Percentiles rank a stretch among this genome's conserved stretches.
phyloP scores from a whole-genome alignment of 2,888 invertebrate species.

The Cephus nigrinus region DNA sequence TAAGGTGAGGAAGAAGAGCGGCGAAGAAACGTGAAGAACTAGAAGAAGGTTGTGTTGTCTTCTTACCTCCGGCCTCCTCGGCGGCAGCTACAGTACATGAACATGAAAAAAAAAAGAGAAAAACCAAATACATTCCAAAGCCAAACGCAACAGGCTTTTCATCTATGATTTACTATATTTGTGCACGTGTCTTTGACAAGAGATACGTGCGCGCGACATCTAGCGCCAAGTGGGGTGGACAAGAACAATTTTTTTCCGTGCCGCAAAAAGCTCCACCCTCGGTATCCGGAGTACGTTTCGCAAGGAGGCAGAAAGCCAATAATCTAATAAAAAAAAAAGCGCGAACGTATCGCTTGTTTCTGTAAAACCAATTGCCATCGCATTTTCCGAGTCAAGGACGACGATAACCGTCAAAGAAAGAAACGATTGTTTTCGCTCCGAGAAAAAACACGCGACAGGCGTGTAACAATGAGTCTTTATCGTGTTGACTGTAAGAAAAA shows the following conservation, averaged over 20 bases:
- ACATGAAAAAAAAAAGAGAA: conserved; percentile 72
- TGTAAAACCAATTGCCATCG: conserved; percentile 12
- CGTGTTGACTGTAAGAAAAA: not conserved
- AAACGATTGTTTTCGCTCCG: not conserved
- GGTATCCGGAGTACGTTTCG: not conserved
- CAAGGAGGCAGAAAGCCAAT: not conserved
- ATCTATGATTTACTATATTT: conserved; percentile 17
- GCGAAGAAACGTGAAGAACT: not conserved
- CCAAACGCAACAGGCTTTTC: conserved; percentile 34
- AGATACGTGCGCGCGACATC: not conserved
- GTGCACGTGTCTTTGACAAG: conserved; percentile 20
- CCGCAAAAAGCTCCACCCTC: not conserved
- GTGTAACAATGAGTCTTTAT: not conserved
- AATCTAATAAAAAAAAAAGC: not conserved
- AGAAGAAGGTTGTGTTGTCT: conserved; percentile 33
- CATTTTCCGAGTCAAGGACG: conserved; percentile 14
- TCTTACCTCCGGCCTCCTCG: conserved; percentile 91
- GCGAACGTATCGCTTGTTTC: not conserved
- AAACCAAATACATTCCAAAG: conserved; percentile 66
- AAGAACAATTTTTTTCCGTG: too few species aligned
- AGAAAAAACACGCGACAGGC: not conserved
- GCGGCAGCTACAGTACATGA: conserved; percentile 79
- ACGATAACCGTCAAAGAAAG: conserved; percentile 10
- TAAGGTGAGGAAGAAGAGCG: not conserved
- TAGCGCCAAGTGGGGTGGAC: not conserved